Base-by-base conservation (phyloP, 2,888 invertebrate species). In the Girardia tigrina region DNA sequence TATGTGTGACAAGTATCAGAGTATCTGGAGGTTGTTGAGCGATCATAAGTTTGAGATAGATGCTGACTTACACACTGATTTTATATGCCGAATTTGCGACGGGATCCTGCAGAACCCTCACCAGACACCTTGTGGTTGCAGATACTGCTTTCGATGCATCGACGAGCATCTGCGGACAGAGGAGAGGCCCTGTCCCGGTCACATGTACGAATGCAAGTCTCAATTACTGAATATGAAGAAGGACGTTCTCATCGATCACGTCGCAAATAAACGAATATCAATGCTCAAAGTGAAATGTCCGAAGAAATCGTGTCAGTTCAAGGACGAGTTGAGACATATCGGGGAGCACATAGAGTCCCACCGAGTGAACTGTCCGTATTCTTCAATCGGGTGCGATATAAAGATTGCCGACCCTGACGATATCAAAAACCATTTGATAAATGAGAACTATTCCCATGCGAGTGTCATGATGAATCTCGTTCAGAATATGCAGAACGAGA, bases 51-150 rank as follows among this genome's bases (percentile, higher is more conserved):
- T 56, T n/a, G 20, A 56, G 4, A n/a, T 56, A 20, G 56, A 56
- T 23, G 23, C n/a, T 12, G 4, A 12, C 23, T 56, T 56, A 16
- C 23, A 56, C 23, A 6, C 56, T 56, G 56, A 56, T 56, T 56
- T 56, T n/a, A 56, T 16, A 56, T 56, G 56, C n/a, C 6, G 6
- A 8, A 56, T 56, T 12, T 56, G 56, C 23, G n/a, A n/a, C 4
- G 23, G 23, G n/a, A 56, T 56, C 23, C 56, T 56, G n/a, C n/a
- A 56, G n/a, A 56, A n/a, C 6, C 8, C 56, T 4, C n/a, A 56
- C 23, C 56, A 56, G 23, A 56, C 20, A n/a, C 56, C 56, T 20
- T 56, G 56, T n/a, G 56, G 56, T 56, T 56, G 56, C 56, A 56
- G 56, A 56, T 56, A 56, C 23, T 56, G 56, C n/a, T 16, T 8